These are phyloP conservation scores for Noctua pronuba DNA, from an alignment of 2,888 invertebrate species.

Conservation along the genomic window DNA sequence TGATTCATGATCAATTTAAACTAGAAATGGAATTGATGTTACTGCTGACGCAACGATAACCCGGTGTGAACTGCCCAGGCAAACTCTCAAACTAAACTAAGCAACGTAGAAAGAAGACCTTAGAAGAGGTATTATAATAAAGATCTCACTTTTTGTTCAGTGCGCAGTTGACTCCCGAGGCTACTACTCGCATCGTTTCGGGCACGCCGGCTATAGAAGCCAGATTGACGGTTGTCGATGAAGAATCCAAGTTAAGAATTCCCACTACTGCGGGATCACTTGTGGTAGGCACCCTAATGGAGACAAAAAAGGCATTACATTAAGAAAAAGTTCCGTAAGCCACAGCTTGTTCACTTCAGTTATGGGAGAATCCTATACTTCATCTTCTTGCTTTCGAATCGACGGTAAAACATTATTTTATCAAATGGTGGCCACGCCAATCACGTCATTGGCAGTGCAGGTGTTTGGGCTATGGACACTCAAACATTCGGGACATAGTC, in stretches of 20 bases:
- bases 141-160: constrained; percentile 77
- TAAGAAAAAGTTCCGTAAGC: not conserved
- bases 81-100: not conserved
- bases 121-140: not conserved
- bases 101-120: not conserved
- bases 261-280: constrained; percentile 79
- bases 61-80: not conserved
- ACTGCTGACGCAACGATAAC: not conserved
- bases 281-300: constrained; percentile 71
- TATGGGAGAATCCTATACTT: not conserved
- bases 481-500: not conserved
- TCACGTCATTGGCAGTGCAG: not conserved
- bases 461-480: not conserved
- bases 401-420: not conserved
- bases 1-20: not conserved
- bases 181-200: constrained; percentile 72
- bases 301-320: constrained; percentile 10
- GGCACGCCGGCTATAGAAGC: constrained; percentile 74
- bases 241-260: constrained; percentile 83
- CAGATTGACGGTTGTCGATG: constrained; percentile 79
- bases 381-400: not conserved
- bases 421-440: not conserved
- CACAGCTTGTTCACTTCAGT: not conserved
- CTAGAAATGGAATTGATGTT: not conserved
- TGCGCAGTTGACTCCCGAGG: constrained; percentile 79